These are phyloP conservation scores for Anolis apletophallus DNA, from an alignment of 2,797 vertebrate genomes.

Conservation along the genomic window DNA sequence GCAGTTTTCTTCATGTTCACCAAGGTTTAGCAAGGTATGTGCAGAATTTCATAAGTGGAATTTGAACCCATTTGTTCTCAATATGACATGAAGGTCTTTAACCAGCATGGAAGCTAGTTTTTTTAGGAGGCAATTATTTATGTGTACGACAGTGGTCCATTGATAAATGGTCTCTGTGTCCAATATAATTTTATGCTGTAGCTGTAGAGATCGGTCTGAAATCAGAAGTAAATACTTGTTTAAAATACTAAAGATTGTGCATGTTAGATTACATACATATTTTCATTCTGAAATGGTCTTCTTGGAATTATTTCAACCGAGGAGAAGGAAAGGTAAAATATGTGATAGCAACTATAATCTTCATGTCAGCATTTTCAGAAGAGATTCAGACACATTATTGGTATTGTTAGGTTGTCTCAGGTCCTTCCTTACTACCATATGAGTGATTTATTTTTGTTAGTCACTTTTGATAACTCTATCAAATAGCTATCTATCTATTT, in stretches of 20 bases:
- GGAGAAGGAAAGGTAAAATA: not conserved
- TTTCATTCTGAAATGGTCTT: not conserved
- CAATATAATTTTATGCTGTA: not conserved
- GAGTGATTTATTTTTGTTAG: not conserved
- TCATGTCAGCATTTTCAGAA: not conserved
- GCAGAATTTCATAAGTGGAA: not conserved
- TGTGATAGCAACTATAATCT: not conserved
- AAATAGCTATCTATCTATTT: not conserved
- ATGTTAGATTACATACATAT: not conserved
- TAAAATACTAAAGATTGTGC: not conserved
- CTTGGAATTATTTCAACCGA: not conserved
- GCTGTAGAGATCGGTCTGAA: too few species aligned
- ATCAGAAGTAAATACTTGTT: not conserved
- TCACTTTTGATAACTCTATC: not conserved
- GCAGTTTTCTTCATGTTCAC: conserved; percentile 97
- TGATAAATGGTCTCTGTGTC: not conserved
- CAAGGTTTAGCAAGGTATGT: conserved; percentile 93
- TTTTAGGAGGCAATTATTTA: not conserved
- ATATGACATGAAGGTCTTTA: not conserved
- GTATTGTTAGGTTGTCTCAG: not conserved
- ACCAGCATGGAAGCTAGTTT: not conserved
- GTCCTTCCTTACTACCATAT: not conserved
- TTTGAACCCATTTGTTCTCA: not conserved
- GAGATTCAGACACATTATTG: not conserved
- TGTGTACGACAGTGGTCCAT: not conserved